phyloP scores from a whole-genome alignment of 2,797 vertebrate genomes.

The Hemitrygon akajei region DNA sequence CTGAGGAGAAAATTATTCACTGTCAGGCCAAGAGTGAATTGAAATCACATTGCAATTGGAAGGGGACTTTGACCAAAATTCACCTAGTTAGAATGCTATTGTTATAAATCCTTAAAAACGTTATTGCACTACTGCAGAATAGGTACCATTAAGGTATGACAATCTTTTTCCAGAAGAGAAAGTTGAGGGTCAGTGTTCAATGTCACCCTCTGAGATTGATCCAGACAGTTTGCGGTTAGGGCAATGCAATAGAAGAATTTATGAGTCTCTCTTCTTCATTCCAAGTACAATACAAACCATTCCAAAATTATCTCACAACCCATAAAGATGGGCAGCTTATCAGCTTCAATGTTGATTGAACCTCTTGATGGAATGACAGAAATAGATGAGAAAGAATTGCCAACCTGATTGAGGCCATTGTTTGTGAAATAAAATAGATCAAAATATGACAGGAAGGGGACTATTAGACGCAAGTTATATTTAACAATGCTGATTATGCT shows the following conservation, averaged over 20 bases:
- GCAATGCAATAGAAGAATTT: background rate
- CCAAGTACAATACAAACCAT: background rate
- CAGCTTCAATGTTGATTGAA: background rate
- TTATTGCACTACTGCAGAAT: background rate
- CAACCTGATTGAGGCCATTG: background rate
- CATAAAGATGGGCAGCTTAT: slow-evolving; percentile 10
- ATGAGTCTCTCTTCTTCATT: background rate
- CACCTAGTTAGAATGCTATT: background rate
- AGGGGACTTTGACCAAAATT: background rate
- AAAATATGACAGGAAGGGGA: background rate
- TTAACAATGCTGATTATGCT: background rate
- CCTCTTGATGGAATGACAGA: background rate
- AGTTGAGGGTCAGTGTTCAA: slow-evolving; percentile 3
- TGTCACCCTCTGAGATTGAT: background rate
- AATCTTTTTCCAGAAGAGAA: background rate
- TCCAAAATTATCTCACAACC: background rate
- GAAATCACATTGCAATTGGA: background rate
- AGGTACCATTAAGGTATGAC: background rate
- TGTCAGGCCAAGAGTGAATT: background rate
- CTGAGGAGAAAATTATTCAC: background rate
- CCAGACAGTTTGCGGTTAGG: background rate
- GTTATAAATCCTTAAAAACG: background rate
- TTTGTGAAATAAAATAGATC: background rate
- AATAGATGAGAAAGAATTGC: background rate
- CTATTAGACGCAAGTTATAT: background rate